Percentiles rank a stretch among this genome's conserved stretches.
Evolutionary conservation across 2,797 vertebrate species (phyloP).

Genomic region (Darevskia mixta): DNA sequence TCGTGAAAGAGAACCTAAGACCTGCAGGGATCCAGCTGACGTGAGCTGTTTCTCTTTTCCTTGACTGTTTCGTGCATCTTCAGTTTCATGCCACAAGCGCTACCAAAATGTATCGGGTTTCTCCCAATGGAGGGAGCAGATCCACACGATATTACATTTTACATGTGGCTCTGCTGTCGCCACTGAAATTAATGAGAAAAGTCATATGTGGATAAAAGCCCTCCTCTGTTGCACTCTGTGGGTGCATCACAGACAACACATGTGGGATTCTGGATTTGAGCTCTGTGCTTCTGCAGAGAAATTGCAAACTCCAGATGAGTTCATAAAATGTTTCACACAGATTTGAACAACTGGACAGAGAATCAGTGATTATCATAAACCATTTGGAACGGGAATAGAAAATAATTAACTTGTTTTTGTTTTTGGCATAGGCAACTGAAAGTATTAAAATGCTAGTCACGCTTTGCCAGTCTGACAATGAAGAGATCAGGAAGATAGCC

Average conservation of each 20-base stretch:
- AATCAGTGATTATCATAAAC: neutral
- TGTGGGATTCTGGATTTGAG: neutral
- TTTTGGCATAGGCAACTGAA: conserved; percentile 86
- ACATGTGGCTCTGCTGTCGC: neutral
- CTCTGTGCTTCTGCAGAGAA: neutral
- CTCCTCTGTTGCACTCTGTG: neutral
- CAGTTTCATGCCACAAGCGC: neutral
- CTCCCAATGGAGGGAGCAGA: neutral
- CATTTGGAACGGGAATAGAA: neutral
- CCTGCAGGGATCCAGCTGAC: neutral
- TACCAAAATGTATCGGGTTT: neutral
- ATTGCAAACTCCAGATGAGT: neutral
- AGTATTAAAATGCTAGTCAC: conserved; percentile 90
- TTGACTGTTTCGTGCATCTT: neutral
- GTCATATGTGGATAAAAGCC: neutral
- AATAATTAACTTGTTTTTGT: neutral
- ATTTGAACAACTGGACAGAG: neutral
- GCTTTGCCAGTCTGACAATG: conserved; percentile 90
- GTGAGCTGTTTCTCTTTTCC: neutral
- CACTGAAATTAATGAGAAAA: neutral
- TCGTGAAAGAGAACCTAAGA: neutral
- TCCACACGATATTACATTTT: neutral
- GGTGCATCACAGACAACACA: neutral
- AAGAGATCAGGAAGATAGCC: conserved; percentile 92
- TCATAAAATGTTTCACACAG: neutral